phyloP scores from a whole-genome alignment of 2,113 vertebrate species.

The Gorilla gorilla region DNA sequence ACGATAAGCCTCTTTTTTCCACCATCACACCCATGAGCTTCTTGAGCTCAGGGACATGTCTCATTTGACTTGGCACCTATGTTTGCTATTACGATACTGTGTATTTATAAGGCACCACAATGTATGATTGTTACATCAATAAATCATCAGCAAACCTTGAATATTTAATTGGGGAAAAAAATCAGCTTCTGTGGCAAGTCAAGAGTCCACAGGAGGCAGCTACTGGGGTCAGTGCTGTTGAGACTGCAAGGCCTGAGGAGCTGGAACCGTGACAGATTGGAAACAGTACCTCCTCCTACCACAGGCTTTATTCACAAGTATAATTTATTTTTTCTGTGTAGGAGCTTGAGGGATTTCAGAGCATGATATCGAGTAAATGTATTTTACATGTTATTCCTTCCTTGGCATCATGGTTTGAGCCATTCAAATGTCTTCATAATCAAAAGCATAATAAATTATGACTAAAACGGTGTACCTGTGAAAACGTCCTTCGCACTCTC shows the following conservation, averaged over 20 bases:
- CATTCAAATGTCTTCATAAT: background rate
- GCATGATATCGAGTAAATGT: background rate
- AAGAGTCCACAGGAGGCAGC: background rate
- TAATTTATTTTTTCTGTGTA: background rate
- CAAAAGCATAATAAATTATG: background rate
- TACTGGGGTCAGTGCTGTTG: background rate
- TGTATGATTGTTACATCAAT: background rate
- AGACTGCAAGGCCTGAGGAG: background rate
- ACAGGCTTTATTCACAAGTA: background rate
- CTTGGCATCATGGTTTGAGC: background rate
- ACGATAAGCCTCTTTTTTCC: too few relatives aligned
- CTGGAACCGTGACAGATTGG: rapidly evolving
- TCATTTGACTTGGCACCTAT: background rate
- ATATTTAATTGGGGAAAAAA: background rate
- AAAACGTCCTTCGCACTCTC: background rate
- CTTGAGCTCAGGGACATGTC: background rate
- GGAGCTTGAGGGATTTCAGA: background rate
- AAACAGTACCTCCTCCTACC: background rate
- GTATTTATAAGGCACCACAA: background rate
- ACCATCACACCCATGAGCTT: background rate
- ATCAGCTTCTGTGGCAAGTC: background rate
- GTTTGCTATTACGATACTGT: background rate
- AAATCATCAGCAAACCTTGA: background rate
- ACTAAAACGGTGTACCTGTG: background rate
- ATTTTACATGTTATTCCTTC: background rate